phyloP scores from a whole-genome alignment of 1,140 invertebrate genomes.

The Drosophila pseudoobscura region DNA sequence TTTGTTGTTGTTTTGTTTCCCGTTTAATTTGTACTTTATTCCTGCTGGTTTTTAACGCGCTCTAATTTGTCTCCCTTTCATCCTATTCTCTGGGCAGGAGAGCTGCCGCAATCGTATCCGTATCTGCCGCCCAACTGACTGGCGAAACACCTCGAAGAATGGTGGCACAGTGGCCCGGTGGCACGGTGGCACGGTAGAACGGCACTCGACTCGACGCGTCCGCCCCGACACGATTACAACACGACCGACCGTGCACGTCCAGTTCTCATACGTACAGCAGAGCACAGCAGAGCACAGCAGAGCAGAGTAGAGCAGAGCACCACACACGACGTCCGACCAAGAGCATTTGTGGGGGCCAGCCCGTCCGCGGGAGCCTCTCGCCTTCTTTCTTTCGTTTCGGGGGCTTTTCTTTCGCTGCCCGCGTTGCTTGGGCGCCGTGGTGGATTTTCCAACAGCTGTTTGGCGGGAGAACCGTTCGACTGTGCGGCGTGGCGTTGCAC shows the following conservation, averaged over 20 bases:
- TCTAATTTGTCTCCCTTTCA: not conserved
- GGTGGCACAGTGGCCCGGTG: not conserved
- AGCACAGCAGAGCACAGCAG: too few species aligned
- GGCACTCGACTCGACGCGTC: not conserved
- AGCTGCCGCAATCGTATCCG: slow-evolving; percentile 7
- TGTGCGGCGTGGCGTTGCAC: too few species aligned
- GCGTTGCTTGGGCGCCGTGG: too few species aligned
- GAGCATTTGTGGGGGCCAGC: too few species aligned
- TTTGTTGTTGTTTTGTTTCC: slow-evolving; percentile 10
- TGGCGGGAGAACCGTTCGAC: too few species aligned
- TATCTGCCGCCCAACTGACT: slow-evolving; percentile 18
- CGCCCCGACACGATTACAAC: slow-evolving; percentile 1
- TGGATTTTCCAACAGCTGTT: too few species aligned
- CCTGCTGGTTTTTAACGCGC: not conserved
- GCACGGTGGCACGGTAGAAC: not conserved
- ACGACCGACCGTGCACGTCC: slow-evolving; percentile 46
- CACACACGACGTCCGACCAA: too few species aligned
- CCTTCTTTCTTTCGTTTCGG: too few species aligned
- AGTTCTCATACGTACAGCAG: slow-evolving; percentile 35
- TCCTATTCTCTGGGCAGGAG: slow-evolving; percentile 34
- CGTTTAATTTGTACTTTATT: too few species aligned
- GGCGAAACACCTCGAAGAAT: slow-evolving; percentile 13
- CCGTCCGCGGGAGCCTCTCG: too few species aligned
- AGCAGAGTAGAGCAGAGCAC: too few species aligned
- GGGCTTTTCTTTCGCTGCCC: too few species aligned